These are phyloP conservation scores for Rambutsinella grinnellia DNA, from an alignment of 2,888 invertebrate genomes.

Conservation along the genomic window DNA sequence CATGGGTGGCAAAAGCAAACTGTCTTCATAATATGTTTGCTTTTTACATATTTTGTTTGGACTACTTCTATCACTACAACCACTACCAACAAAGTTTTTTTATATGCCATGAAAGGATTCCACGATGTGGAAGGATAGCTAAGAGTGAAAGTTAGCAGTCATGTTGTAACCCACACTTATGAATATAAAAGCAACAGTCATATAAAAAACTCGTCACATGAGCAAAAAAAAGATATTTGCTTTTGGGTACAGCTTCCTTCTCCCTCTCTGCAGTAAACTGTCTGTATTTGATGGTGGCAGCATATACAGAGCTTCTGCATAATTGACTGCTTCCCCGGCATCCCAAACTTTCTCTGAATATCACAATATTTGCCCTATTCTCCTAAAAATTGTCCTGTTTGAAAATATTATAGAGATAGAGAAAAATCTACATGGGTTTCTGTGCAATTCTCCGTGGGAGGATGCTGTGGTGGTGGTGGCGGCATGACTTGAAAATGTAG, in stretches of 20 bases:
- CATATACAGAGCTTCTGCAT: too few relatives aligned
- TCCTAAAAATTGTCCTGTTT: too few relatives aligned
- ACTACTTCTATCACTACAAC: conserved; percentile 14
- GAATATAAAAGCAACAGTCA: conserved; percentile 26
- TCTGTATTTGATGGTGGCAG: conserved; percentile 24
- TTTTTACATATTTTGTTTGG: conserved; percentile 26
- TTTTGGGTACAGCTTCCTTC: conserved; percentile 12
- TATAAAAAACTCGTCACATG: conserved; percentile 18
- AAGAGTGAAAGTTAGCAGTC: too few relatives aligned
- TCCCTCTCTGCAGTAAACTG: not conserved
- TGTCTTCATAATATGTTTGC: conserved; percentile 30
- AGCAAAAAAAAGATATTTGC: conserved; percentile 33
- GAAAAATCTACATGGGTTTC: too few relatives aligned
- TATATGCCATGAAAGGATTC: too few relatives aligned
- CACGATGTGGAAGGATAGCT: too few relatives aligned
- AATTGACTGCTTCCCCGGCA: too few relatives aligned
- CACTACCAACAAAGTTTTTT: too few relatives aligned
- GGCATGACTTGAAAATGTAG: conserved; percentile 25
- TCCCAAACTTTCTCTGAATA: conserved; percentile 8
- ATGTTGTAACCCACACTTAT: too few relatives aligned
- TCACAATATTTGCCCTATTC: conserved; percentile 44
- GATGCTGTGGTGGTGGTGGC: conserved; percentile 6
- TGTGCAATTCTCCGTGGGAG: too few relatives aligned
- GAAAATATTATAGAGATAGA: too few relatives aligned
- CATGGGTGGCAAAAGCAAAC: conserved; percentile 33